phyloP scores from a whole-genome alignment of 2,888 invertebrate species.

The Acanthosepion lycidas region DNA sequence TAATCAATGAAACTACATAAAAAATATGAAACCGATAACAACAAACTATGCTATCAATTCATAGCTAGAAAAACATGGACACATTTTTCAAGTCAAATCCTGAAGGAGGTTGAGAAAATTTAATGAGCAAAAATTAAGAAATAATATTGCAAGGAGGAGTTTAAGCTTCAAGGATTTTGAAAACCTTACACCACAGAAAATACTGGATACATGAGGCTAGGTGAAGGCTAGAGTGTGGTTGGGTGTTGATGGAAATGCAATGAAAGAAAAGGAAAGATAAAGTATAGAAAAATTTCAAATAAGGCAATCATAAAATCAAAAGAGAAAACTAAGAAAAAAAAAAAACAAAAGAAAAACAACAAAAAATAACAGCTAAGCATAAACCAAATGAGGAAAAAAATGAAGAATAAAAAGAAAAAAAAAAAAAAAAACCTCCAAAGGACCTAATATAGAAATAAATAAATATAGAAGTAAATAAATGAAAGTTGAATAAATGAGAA shows the following conservation, averaged over 20 bases:
- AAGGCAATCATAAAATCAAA: conserved; percentile 6
- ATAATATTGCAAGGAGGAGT: conserved; percentile 10
- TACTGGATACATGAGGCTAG: neutral
- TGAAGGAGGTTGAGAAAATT: conserved; percentile 9
- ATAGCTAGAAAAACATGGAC: conserved; percentile 6
- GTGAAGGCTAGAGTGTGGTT: neutral
- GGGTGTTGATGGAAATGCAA: neutral
- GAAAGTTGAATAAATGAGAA: neutral
- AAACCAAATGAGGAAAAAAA: neutral
- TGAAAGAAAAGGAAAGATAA: neutral
- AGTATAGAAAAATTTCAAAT: neutral
- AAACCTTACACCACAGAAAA: conserved; percentile 4
- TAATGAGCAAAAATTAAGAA: conserved; percentile 33
- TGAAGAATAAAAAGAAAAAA: neutral
- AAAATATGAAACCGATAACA: neutral
- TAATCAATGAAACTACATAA: neutral
- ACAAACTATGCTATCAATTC: neutral
- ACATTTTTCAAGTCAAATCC: conserved; percentile 10
- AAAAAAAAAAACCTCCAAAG: neutral
- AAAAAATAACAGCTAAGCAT: neutral
- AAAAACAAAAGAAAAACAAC: too few species aligned
- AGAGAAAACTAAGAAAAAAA: neutral
- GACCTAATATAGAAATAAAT: neutral
- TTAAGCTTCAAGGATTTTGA: conserved; percentile 33
- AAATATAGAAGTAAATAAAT: neutral